Evolutionary conservation across 2,797 vertebrate genomes (phyloP), one percentile per base, ranked within the genome.

Genomic region (Gadopsis marmoratus): DNA sequence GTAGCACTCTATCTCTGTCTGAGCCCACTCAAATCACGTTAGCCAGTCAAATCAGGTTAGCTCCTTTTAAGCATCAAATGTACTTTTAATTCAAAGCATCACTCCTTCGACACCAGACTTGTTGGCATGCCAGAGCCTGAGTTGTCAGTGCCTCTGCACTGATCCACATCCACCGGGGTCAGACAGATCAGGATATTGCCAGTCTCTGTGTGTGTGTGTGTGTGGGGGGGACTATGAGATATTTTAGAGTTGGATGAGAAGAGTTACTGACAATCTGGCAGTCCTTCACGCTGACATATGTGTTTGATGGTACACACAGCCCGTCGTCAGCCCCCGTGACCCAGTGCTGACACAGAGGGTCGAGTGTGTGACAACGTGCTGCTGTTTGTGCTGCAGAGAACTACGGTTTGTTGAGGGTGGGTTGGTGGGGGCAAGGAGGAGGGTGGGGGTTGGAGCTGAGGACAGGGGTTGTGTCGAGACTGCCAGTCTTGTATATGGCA

Each of bases 61-160:
- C 85, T 83, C 80, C 86, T 92, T 85, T 91, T 91, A 87, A 92
- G 88, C 82, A 84, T 91, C 88, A 85, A 93, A 87, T 82, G n/a
- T 73, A 88, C 89, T 94, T 94, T 93, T 94, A 93, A 94, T 94
- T 94, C 91, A 89, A 88, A 87, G 90, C 86, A 78, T 86, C 82
- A 86, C 92, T 92, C 92, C 90, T 86, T 90, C 82, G 67, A 85
- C 87, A 84, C 71, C 76, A 50, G 80, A 76, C 83, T 59, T 86
- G 90, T 88, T 79, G 92, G 91, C 88, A 89, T 86, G 88, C 88
- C 88, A 74, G 76, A 82, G 73, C 75, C 81, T 55, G 87, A 89
- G 81, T 90, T 88, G 91, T 91, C 88, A 89, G 88, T 65, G 88
- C 76, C 37, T 83, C 84, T 73, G 88, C 90, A 81, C 86, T 93